Conservation (phyloP, 1,140 invertebrate species). For the Sipha flava region DNA sequence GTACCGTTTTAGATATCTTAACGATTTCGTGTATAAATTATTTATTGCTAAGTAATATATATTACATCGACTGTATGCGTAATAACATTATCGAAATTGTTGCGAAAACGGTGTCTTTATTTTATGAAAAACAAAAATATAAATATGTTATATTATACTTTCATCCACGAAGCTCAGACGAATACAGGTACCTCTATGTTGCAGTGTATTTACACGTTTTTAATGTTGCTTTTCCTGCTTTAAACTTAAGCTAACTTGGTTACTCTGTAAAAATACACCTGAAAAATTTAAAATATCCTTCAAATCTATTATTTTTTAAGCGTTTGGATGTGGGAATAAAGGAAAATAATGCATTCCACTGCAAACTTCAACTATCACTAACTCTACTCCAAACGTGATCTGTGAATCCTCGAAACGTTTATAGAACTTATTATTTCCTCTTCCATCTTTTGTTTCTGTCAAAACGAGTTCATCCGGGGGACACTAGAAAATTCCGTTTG, state of each 20-base stretch:
- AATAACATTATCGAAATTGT: too few relatives aligned
- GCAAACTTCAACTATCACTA: not conserved
- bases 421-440: not conserved
- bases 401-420: not conserved
- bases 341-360: not conserved
- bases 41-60: too few relatives aligned
- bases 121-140: too few relatives aligned
- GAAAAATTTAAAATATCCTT: not conserved
- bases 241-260: not conserved
- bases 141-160: too few relatives aligned
- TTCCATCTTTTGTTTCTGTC: not conserved
- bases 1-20: too few relatives aligned
- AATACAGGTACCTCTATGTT: too few relatives aligned
- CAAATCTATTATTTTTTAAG: not conserved
- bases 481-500: not conserved
- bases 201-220: too few relatives aligned
- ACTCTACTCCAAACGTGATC: not conserved
- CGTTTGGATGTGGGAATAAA: not conserved
- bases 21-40: too few relatives aligned
- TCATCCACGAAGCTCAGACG: too few relatives aligned
- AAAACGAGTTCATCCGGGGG: not conserved
- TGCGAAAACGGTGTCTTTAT: too few relatives aligned
- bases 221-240: too few relatives aligned
- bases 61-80: too few relatives aligned
- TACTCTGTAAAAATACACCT: not conserved